Evolutionary conservation across 2,113 vertebrate genomes (phyloP), one percentile per base, ranked within the genome.

Genomic region (Sula dactylatra): DNA sequence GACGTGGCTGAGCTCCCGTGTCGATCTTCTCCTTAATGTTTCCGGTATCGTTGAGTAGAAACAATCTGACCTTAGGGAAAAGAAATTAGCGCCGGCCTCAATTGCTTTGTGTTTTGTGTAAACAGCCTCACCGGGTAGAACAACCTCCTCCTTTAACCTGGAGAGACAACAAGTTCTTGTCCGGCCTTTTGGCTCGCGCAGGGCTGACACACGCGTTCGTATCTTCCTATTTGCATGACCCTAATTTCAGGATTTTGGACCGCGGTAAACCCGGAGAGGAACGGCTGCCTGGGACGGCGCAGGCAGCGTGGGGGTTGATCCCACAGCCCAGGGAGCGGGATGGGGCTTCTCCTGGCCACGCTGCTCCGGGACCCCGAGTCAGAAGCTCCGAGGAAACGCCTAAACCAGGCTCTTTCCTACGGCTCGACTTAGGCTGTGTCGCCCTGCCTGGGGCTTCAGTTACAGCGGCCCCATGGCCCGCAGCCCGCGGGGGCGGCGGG

Each of bases 91-190:
- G 9, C 32, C 11, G 12, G 84, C 32, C 62, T 55, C 61, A 34
- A 80, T 84, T 67, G 91, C 93, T 93, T 94, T 94, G 94, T 96
- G 90, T 95, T 96, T 96, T 96, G 92, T 90, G 96, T 97, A 86
- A 98, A 97, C 94, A 95, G 86, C 86, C 86, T 64, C 89, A 52
- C 67, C 7, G 76, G 69, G 82, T 31, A 76, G 94, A 96, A 90
- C 94, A 93, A 86, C 84, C 90, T 81, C 67, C 69, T 80, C 65
- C 15, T 87, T 88, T 49, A 93, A 81, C 80, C 76, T 20, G 74
- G 7, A 38, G 45, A 64, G 72, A 96, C 92, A 96, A 77, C 55
- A 78, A 26, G 58, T 65, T 88, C 96, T 88, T 96, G 92, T 90
- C 45, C 16, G 7, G 27, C 42, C 25, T 24, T 3, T 7, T 65